Evolutionary conservation across 1,140 invertebrate genomes (phyloP), one percentile per base, ranked within the genome.

Genomic region (Penaeus indicus): DNA sequence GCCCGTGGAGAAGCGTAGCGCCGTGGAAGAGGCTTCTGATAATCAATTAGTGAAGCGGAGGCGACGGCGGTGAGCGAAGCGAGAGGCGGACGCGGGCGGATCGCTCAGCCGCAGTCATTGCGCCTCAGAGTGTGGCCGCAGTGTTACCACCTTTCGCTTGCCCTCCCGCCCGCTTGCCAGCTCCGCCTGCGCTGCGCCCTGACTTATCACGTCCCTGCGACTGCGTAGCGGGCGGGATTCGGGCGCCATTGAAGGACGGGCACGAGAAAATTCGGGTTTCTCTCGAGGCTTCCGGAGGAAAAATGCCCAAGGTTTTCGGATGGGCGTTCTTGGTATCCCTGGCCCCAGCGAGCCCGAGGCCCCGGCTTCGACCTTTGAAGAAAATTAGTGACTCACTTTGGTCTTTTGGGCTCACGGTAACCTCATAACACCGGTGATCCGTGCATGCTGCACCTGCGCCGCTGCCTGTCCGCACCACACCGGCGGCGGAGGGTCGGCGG

Each of bases 331-430:
- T 84, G 82, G 82, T 67, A 84, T 69, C 82, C 69, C 62, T 84
- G 82, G 82, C 27, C 13, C 72, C 27, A 42, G 62, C 62, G 27
- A 38, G 82, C 82, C 82, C 38, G 62, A 38, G 82, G 82, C 64
- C 25, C 62, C 82, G 82, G 82, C 82, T 84, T 84, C 82, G 61
- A 69, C 82, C 82, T 84, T 84, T 84, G 82, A 84, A 84, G 82
- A 84, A 84, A 84, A 84, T 84, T 64, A 84, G 82, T 84, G 82
- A 84, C 82, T 84, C 82, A 84, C 82, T 84, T 84, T 84, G 62
- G 62, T 72, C 64, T 54, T 72, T 60, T 54, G 83, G 83, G 42
- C 64, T 84, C 83, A 84, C 64, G 83, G 47, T 67, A 84, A 64
- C n/a, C 32, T 22, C 38, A n/a, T 47, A 54, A 42, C 32, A 25